A percentile compares a stretch with the other conserved stretches of the same genome.
Conservation (phyloP, 2,888 invertebrate species). For the Petrolisthes manimaculis region DNA sequence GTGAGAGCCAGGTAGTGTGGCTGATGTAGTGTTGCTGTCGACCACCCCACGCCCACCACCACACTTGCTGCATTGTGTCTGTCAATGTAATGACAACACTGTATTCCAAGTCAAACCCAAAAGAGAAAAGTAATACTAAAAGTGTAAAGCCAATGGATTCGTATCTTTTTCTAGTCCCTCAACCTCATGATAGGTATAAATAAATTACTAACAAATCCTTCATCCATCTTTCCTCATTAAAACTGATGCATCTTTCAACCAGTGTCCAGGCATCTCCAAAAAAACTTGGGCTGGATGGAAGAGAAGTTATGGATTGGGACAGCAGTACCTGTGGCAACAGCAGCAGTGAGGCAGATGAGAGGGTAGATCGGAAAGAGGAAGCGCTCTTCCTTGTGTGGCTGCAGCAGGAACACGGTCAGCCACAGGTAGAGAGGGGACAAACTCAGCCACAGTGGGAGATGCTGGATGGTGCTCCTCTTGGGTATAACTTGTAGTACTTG, state of each 20-base stretch:
- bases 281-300: too few species aligned
- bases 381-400: conserved; percentile 91
- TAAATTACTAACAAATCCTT: too few species aligned
- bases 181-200: too few species aligned
- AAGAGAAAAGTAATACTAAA: too few species aligned
- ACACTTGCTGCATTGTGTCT: conserved; percentile 40
- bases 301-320: not conserved
- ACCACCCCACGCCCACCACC: conserved; percentile 1
- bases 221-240: too few species aligned
- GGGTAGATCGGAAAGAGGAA: conserved; percentile 97
- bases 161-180: too few species aligned
- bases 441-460: conserved; percentile 81
- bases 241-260: too few species aligned
- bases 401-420: conserved; percentile 87
- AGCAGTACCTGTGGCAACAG: conserved; percentile 68
- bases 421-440: conserved; percentile 87
- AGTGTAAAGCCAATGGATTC: too few species aligned
- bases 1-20: conserved; percentile 80
- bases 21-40: conserved; percentile 79
- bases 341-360: conserved; percentile 74
- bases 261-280: too few species aligned
- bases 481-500: not conserved
- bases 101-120: too few species aligned
- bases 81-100: not conserved
- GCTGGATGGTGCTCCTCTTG: not conserved